A percentile compares a stretch with the other conserved stretches of the same genome.
Conservation (phyloP, 2,113 vertebrate genomes). For the Apus apus region DNA sequence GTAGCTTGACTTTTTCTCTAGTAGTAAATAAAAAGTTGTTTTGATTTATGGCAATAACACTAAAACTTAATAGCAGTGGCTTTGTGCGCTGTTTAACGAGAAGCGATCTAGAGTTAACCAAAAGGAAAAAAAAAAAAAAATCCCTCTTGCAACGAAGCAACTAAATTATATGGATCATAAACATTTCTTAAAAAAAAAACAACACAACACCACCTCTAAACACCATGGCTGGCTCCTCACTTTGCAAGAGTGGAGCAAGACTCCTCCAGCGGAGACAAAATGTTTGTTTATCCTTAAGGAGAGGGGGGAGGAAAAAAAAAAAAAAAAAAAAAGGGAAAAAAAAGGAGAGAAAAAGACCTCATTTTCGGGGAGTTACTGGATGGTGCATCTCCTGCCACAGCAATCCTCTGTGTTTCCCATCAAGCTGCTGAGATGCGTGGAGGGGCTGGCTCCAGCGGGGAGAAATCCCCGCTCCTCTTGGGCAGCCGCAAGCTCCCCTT, state of each 20-base stretch:
- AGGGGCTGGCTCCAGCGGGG: constrained; percentile 44
- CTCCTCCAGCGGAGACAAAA: not conserved
- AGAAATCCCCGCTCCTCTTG: constrained; percentile 74
- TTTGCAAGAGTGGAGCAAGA: not conserved
- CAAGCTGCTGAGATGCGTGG: constrained; percentile 10
- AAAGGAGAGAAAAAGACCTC: not conserved
- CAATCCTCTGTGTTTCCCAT: not conserved
- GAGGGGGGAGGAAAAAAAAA: too few species aligned
- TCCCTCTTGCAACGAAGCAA: constrained; percentile 59
- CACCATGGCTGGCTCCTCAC: not conserved
- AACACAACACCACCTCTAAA: not conserved
- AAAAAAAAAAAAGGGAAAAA: not conserved
- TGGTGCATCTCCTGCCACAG: not conserved
- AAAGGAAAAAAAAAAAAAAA: constrained; percentile 15
- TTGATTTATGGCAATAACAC: constrained; percentile 81
- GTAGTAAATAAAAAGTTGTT: constrained; percentile 79
- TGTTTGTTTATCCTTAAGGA: constrained; percentile 22
- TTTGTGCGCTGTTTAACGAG: constrained; percentile 66
- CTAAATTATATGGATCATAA: constrained; percentile 74
- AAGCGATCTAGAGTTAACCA: constrained; percentile 65
- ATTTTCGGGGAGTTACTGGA: not conserved
- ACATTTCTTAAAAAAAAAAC: constrained; percentile 54
- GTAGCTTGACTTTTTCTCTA: constrained; percentile 36
- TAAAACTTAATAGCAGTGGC: constrained; percentile 78
- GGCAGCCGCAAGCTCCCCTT: constrained; percentile 69